These are phyloP conservation scores for Agriopis leucophaearia DNA, from an alignment of 2,888 invertebrate genomes.

Conservation along the genomic window DNA sequence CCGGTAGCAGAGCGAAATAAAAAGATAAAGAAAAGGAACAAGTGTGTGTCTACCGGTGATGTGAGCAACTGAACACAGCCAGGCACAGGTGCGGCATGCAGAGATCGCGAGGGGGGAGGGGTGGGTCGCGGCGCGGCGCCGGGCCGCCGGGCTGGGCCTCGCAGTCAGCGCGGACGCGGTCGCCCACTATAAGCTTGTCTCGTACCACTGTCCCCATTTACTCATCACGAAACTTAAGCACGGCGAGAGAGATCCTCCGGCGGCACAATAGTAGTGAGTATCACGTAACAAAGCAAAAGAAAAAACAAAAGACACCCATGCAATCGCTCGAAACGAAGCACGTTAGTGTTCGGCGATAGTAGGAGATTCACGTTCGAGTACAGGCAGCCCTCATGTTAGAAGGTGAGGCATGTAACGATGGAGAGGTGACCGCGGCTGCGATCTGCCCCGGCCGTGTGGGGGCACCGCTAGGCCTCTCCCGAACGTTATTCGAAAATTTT, in stretches of 20 bases:
- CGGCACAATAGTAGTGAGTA: slow-evolving; percentile 74
- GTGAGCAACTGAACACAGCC: slow-evolving; percentile 87
- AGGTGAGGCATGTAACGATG: slow-evolving; percentile 56
- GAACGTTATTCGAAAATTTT: slow-evolving; percentile 55
- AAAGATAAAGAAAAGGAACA: slow-evolving; percentile 78
- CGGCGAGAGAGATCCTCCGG: slow-evolving; percentile 72
- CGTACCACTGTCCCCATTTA: slow-evolving; percentile 68
- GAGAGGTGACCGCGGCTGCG: slow-evolving; percentile 58
- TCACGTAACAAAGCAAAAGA: slow-evolving; percentile 86
- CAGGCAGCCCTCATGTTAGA: slow-evolving; percentile 66
- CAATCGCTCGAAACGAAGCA: slow-evolving; percentile 77
- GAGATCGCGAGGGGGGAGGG: slow-evolving; percentile 81
- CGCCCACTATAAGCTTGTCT: slow-evolving; percentile 60
- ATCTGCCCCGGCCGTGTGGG: slow-evolving; percentile 50
- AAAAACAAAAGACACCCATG: slow-evolving; percentile 84
- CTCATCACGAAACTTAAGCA: slow-evolving; percentile 68
- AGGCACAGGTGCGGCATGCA: slow-evolving; percentile 84
- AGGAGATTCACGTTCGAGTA: slow-evolving; percentile 64
- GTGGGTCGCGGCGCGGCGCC: slow-evolving; percentile 72
- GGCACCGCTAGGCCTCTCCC: slow-evolving; percentile 59
- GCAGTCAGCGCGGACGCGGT: slow-evolving; percentile 52
- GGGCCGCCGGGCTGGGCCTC: slow-evolving; percentile 54
- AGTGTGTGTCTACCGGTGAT: slow-evolving; percentile 85
- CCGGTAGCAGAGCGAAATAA: slow-evolving; percentile 84
- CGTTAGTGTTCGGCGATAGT: slow-evolving; percentile 68